Base-by-base conservation (phyloP, 1,140 invertebrate species). In the Drosophila kanapiae region DNA sequence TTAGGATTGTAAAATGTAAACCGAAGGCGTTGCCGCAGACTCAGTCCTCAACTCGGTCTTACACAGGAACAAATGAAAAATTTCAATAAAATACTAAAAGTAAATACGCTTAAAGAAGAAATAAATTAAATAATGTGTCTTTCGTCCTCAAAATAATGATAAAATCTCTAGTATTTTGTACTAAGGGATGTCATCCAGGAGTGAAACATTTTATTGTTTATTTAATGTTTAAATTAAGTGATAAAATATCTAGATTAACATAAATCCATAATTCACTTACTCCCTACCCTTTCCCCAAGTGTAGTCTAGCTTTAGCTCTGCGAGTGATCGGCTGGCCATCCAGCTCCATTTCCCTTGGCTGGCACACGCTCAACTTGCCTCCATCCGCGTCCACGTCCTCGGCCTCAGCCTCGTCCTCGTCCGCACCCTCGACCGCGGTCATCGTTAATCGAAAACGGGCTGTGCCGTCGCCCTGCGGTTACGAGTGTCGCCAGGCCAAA, bases 1-100 rank as follows among this genome's bases (percentile, higher is more conserved):
- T 88, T 88, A 88, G 85, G 85, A 90, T 90, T 90, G 85, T 81
- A 88, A 88, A 88, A 88, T 88, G 81, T 87, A 84, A 87, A 87
- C 84, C 85, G 81, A 88, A 88, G 85, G 85, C 85, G 85, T 88
- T 90, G 81, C 80, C 80, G 13, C 49, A 60, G 38, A 56, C 61
- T 47, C 29, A 49, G 65, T 53, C 11, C 47, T 37, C 45, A 54
- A 38, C 58, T 81, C 43, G 62, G 38, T 42, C 31, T 45, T 57
- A 37, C 48, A 69, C 75, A 45, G 48, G 1, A 11, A 6, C 4
- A 43, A 42, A 68, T 11, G 13, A n/a, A 31, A 18, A 16, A 8
- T 11, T 3, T 16, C 7, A 48, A 48, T n/a, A 6, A 16, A n/a
- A 31, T 11, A n/a, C 11, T 3, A 0, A 33, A 35, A 1, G 16